These are phyloP conservation scores for Ochotona curzoniae DNA, from an alignment of 2,113 vertebrate species.

Conservation along the genomic window DNA sequence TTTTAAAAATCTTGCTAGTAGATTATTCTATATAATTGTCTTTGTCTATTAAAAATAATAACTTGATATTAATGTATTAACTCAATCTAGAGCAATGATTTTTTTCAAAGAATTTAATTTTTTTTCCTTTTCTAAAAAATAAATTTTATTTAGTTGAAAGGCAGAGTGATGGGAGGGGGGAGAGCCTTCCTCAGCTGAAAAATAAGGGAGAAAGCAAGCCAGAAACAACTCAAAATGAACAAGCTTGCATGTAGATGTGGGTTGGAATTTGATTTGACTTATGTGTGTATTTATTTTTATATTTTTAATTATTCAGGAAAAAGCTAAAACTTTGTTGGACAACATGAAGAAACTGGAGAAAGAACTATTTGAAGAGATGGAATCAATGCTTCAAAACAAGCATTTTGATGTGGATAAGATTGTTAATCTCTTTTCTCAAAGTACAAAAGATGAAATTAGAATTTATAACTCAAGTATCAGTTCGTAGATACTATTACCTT, in stretches of 20 bases:
- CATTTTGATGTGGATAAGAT: conserved; percentile 83
- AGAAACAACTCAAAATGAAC: conserved; percentile 52
- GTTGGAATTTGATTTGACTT: conserved; percentile 32
- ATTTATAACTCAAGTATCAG: conserved; percentile 84
- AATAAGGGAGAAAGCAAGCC: neutral
- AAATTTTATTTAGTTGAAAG: too few species aligned
- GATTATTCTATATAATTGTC: conserved; percentile 1
- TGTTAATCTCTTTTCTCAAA: conserved; percentile 88
- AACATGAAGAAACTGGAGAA: conserved; percentile 90
- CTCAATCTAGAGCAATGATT: conserved; percentile 27
- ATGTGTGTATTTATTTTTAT: conserved; percentile 17
- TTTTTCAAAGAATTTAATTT: conserved; percentile 39
- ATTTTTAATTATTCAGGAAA: conserved; percentile 85
- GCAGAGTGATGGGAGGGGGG: too few species aligned
- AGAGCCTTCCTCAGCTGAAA: conserved; percentile 36
- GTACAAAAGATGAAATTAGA: conserved; percentile 89
- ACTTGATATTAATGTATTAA: conserved; percentile 38
- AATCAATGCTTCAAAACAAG: conserved; percentile 87
- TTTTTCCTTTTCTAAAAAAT: neutral
- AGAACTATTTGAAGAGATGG: conserved; percentile 89
- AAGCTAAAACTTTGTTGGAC: conserved; percentile 87
- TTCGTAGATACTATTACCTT: conserved; percentile 23
- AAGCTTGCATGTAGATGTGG: conserved; percentile 29
- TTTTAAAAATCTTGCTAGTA: conserved; percentile 44
- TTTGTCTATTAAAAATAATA: conserved; percentile 45